phyloP scores from a whole-genome alignment of 2,797 vertebrate species.

The Megaceryle alcyon region DNA sequence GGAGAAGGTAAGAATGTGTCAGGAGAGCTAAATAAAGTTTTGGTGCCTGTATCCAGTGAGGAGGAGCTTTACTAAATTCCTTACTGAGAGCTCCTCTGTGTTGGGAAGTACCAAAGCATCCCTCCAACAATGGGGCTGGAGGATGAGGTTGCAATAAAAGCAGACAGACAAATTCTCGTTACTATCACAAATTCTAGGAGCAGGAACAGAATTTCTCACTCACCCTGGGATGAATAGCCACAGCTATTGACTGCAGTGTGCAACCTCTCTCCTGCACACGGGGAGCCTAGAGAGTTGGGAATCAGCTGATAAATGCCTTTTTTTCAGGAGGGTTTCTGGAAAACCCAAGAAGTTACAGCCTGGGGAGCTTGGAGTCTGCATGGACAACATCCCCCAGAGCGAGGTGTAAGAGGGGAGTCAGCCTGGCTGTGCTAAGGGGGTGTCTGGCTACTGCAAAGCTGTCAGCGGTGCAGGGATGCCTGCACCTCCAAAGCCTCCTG shows the following conservation, averaged over 20 bases:
- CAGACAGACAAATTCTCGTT: not conserved
- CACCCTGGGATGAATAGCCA: not conserved
- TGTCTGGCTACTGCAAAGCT: accelerated
- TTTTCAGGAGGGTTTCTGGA: not conserved
- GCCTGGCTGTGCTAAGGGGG: not conserved
- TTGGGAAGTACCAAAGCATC: not conserved
- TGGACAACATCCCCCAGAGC: accelerated
- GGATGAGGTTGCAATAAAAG: not conserved
- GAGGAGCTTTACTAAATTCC: not conserved
- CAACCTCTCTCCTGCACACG: accelerated
- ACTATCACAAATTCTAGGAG: not conserved
- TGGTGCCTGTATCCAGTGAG: not conserved
- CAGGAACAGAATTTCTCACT: not conserved
- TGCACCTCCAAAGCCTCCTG: not conserved
- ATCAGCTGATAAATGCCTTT: not conserved
- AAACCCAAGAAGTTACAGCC: not conserved
- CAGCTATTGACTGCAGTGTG: not conserved
- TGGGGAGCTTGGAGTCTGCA: not conserved
- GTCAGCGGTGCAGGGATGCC: accelerated
- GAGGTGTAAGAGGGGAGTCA: not conserved
- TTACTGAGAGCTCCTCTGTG: not conserved
- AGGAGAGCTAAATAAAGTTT: not conserved
- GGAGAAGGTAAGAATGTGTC: not conserved
- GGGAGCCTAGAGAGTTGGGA: not conserved
- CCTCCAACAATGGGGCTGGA: not conserved